Conservation (phyloP, 2,888 invertebrate species). For the Acleris holmiana region DNA sequence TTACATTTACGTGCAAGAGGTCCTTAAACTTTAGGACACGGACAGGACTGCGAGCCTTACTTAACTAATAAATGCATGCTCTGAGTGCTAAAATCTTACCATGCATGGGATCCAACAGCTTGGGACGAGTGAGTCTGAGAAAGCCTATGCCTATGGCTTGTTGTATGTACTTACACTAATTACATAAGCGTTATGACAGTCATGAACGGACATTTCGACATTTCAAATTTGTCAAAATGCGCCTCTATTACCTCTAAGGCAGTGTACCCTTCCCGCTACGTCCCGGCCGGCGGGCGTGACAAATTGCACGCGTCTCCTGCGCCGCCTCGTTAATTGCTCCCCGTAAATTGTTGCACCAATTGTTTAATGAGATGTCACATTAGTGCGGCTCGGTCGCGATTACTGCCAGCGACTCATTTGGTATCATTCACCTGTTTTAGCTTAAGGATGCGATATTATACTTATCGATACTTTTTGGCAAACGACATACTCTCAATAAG, state of each 20-base stretch:
- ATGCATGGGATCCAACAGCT: too few relatives aligned
- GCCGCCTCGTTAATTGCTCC: constrained; percentile 65
- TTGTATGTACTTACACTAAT: too few relatives aligned
- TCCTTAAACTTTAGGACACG: too few relatives aligned
- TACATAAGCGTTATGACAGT: background rate
- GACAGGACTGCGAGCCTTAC: too few relatives aligned
- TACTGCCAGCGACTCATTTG: constrained; percentile 23
- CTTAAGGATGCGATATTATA: background rate
- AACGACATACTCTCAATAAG: too few relatives aligned
- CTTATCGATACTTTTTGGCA: background rate
- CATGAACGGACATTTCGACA: background rate
- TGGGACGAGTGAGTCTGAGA: too few relatives aligned
- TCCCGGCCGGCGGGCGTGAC: constrained; percentile 53
- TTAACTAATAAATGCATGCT: too few relatives aligned
- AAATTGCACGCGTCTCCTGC: constrained; percentile 64
- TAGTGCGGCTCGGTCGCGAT: constrained; percentile 35
- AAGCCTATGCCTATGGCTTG: too few relatives aligned
- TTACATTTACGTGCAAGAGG: too few relatives aligned
- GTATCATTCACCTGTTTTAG: background rate
- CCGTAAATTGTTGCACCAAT: constrained; percentile 62
- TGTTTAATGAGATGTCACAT: constrained; percentile 58
- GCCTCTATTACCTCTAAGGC: background rate
- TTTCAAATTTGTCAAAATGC: background rate
- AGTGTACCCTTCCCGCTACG: constrained; percentile 20
- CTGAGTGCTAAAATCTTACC: too few relatives aligned